Evolutionary conservation across 2,113 vertebrate genomes (phyloP).

Genomic region (Laterallus jamaicensis): DNA sequence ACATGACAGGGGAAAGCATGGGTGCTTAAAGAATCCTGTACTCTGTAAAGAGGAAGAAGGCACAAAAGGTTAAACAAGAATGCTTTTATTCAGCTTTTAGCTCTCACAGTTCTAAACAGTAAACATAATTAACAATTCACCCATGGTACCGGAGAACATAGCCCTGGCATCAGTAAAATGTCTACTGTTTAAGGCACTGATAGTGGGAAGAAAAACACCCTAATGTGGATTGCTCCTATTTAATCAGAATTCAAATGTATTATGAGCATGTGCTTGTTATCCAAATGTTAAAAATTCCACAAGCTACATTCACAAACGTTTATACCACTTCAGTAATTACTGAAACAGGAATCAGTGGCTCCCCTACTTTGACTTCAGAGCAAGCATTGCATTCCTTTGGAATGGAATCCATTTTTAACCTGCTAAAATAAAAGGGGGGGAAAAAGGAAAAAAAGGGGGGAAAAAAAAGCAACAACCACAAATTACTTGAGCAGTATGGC

Average conservation of each 20-base stretch:
- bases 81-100: constrained; percentile 68
- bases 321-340: background rate
- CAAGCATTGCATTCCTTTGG: constrained; percentile 22
- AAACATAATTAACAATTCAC: constrained; percentile 44
- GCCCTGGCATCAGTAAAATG: constrained; percentile 29
- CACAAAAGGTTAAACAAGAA: constrained; percentile 26
- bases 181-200: constrained; percentile 71
- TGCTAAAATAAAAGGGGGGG: background rate
- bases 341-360: background rate
- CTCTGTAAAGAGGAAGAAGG: background rate
- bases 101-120: constrained; percentile 60
- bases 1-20: background rate
- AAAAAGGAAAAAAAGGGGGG: background rate
- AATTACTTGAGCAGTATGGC: constrained; percentile 21
- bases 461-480: background rate
- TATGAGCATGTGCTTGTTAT: constrained; percentile 1
- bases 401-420: background rate
- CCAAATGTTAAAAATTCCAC: background rate
- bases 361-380: background rate
- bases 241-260: background rate
- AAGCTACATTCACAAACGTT: background rate
- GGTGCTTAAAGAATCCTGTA: background rate
- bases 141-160: background rate
- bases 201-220: background rate
- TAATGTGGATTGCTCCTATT: background rate